Conservation (phyloP, 2,797 vertebrate species). For the Thunnus albacares region DNA sequence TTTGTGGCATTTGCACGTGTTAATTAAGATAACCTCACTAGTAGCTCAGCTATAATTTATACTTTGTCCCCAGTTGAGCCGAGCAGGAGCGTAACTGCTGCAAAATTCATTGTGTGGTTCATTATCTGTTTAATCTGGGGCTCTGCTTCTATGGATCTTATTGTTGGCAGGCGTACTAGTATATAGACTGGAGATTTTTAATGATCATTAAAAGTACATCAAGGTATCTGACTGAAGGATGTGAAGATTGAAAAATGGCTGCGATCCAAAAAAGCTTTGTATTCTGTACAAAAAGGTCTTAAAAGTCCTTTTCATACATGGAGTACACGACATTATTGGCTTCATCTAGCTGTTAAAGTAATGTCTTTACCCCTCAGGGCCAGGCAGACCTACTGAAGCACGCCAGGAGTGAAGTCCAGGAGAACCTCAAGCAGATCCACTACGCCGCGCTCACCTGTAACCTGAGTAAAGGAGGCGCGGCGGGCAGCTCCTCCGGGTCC, state of each 20-base stretch:
- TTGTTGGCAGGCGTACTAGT: constrained; percentile 10
- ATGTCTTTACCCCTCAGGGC: constrained; percentile 84
- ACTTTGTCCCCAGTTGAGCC: constrained; percentile 40
- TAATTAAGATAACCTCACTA: constrained; percentile 60
- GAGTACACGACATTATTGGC: neutral
- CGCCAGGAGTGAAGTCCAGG: constrained; percentile 93
- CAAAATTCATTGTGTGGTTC: constrained; percentile 23
- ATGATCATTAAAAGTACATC: constrained; percentile 19
- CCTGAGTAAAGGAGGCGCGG: constrained; percentile 88
- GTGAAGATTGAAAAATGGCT: constrained; percentile 6
- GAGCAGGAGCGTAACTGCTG: constrained; percentile 22
- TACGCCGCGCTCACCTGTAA: constrained; percentile 93
- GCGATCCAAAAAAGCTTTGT: neutral
- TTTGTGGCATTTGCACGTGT: constrained; percentile 47
- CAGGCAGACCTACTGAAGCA: constrained; percentile 97
- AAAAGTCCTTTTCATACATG: neutral
- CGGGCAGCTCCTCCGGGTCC: constrained; percentile 72
- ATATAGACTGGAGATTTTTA: constrained; percentile 2
- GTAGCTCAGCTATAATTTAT: constrained; percentile 37
- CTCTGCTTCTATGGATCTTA: constrained; percentile 3
- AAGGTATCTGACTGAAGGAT: neutral
- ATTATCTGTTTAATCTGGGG: constrained; percentile 20
- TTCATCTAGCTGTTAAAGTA: neutral
- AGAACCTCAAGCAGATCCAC: constrained; percentile 98
- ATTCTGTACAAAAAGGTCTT: neutral